A percentile compares a stretch with the other conserved stretches of the same genome.
phyloP scores from a whole-genome alignment of 2,113 vertebrate genomes.

The Leucoraja erinaceus region DNA sequence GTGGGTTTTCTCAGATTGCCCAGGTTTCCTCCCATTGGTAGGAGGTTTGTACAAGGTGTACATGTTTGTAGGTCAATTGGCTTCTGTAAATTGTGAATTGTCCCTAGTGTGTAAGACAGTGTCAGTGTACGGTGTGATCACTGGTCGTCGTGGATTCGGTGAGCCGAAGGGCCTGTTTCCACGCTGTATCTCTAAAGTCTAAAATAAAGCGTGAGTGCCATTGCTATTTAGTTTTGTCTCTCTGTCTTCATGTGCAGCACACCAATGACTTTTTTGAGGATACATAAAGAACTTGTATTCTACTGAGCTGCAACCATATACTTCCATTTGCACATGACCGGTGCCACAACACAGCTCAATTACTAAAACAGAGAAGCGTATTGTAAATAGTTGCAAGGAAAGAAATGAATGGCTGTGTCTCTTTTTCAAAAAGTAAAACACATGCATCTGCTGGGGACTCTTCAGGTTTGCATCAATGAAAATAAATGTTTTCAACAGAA shows the following conservation, averaged over 20 bases:
- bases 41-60: no score
- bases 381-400: not conserved
- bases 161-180: no score
- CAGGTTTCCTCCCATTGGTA: no score
- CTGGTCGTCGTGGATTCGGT: no score
- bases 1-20: no score
- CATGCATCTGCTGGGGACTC: not conserved
- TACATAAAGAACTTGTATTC: not conserved
- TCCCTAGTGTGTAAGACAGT: no score
- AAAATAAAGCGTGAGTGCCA: not conserved
- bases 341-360: not conserved
- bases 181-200: no score
- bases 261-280: not conserved
- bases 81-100: no score
- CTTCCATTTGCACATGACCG: not conserved
- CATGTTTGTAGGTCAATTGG: no score
- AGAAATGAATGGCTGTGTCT: not conserved
- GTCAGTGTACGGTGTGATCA: no score
- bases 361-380: not conserved
- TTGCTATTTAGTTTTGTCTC: not conserved
- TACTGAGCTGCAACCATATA: not conserved
- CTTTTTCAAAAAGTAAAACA: not conserved
- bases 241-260: not conserved
- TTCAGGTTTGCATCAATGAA: not conserved
- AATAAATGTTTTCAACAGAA: not conserved